Evolutionary conservation across 2,797 vertebrate genomes (phyloP).

Genomic region (Rhynchotus rufescens): DNA sequence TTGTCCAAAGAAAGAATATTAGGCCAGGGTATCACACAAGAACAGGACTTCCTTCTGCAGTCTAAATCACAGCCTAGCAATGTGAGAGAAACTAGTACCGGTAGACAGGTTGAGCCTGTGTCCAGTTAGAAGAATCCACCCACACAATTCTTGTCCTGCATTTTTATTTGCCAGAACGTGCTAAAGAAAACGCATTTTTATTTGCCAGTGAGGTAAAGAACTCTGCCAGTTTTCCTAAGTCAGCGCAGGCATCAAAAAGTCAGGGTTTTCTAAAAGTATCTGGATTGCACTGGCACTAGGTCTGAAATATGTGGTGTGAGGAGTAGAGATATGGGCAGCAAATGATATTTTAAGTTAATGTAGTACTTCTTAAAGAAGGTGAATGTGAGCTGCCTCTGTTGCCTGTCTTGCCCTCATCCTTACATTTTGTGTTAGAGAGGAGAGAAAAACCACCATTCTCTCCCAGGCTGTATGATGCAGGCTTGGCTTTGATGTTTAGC

Average conservation of each 20-base stretch:
- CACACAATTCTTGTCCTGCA: background rate
- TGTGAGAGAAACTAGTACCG: background rate
- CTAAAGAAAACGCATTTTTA: background rate
- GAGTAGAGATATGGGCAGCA: background rate
- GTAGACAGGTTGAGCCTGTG: background rate
- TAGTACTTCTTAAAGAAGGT: background rate
- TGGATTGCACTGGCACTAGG: background rate
- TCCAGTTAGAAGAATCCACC: background rate
- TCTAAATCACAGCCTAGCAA: background rate
- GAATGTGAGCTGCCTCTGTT: background rate
- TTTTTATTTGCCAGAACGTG: background rate
- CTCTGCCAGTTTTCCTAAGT: accelerated
- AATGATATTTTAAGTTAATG: background rate
- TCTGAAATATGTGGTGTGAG: accelerated
- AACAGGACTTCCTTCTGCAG: background rate
- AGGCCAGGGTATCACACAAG: background rate
- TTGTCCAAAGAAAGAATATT: background rate
- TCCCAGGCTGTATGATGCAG: background rate
- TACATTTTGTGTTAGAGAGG: background rate
- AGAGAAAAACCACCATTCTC: background rate
- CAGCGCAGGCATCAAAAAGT: background rate
- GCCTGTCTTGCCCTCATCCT: background rate
- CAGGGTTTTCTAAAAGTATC: background rate
- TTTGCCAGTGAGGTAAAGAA: background rate
- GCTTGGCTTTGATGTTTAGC: background rate